Evolutionary conservation across 2,888 invertebrate genomes (phyloP), one percentile per base, ranked within the genome.

Genomic region (Caenorhabditis sp.): DNA sequence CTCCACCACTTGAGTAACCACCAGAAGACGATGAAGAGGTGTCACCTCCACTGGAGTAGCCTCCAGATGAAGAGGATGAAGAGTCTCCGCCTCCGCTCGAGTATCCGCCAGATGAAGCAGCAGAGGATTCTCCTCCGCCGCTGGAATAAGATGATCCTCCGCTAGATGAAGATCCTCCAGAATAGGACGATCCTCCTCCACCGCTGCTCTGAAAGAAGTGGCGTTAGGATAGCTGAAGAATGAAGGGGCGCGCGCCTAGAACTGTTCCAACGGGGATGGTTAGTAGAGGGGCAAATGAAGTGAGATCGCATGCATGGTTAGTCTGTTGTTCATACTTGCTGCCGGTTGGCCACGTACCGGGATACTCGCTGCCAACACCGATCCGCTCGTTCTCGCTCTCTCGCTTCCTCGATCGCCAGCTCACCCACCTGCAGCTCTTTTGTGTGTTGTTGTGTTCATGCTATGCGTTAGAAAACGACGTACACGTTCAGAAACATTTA

Each of bases 401-500:
- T n/a, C n/a, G n/a, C n/a, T n/a, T n/a, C n/a, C n/a, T n/a, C n/a
- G n/a, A n/a, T n/a, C n/a, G n/a, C n/a, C n/a, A n/a, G n/a, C n/a
- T n/a, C n/a, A n/a, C n/a, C n/a, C n/a, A n/a, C n/a, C n/a, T n/a
- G n/a, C n/a, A n/a, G n/a, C 32, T 55, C n/a, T n/a, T 28, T 24
- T 11, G 13, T 28, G 9, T 15, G 32, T 32, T 32, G 15, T 18
- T 51, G 44, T 70, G 37, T 50, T 79, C 79, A 71, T 79, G 65
- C 71, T 26, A 53, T 67, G 62, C 65, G 70, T 79, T 65, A 71
- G 65, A 62, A 61, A 68, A 65, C 53, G 71, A 71, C 79, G 71
- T 67, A 72, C 67, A 71, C 71, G 60, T 78, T 78, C 65, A n/a
- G 60, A 80, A 80, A 80, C 79, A 80, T 80, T 80, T 80, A 80